Evolutionary conservation across 1,140 invertebrate genomes (phyloP).

Genomic region (Cepaea nemoralis): DNA sequence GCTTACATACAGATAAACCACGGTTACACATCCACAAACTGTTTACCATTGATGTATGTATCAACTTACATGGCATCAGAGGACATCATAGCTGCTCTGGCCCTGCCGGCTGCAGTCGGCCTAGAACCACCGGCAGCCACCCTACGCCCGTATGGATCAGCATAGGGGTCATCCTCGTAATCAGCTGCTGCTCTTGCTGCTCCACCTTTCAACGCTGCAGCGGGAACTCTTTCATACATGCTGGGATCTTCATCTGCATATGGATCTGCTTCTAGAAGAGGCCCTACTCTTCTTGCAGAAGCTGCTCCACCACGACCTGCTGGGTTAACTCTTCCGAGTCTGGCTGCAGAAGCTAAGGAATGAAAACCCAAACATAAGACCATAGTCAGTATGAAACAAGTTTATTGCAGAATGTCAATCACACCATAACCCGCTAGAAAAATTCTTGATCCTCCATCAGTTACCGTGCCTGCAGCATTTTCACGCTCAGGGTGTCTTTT

Average conservation of each 20-base stretch:
- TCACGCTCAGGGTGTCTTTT: too few species aligned
- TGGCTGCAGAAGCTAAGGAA: neutral
- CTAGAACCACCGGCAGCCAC: neutral
- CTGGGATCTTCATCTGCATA: neutral
- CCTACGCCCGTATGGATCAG: neutral
- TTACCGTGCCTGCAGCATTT: too few species aligned
- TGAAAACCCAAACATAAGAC: too few species aligned
- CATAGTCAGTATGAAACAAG: too few species aligned
- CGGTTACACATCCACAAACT: too few species aligned
- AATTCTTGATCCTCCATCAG: too few species aligned
- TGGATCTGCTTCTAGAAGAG: neutral
- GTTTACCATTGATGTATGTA: too few species aligned
- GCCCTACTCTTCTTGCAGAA: neutral
- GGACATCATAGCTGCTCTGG: neutral
- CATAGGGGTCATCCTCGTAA: neutral
- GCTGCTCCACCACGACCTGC: neutral
- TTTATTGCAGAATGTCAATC: too few species aligned
- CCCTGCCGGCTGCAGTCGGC: neutral
- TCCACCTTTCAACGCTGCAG: neutral
- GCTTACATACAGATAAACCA: too few species aligned
- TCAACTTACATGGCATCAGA: slow-evolving; percentile 7
- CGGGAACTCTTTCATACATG: slow-evolving; percentile 1
- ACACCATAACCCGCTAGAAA: too few species aligned
- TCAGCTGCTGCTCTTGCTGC: neutral
- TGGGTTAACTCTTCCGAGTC: neutral